These are phyloP conservation scores for Sebastes cheni DNA, from an alignment of 2,797 vertebrate species.

Conservation along the genomic window DNA sequence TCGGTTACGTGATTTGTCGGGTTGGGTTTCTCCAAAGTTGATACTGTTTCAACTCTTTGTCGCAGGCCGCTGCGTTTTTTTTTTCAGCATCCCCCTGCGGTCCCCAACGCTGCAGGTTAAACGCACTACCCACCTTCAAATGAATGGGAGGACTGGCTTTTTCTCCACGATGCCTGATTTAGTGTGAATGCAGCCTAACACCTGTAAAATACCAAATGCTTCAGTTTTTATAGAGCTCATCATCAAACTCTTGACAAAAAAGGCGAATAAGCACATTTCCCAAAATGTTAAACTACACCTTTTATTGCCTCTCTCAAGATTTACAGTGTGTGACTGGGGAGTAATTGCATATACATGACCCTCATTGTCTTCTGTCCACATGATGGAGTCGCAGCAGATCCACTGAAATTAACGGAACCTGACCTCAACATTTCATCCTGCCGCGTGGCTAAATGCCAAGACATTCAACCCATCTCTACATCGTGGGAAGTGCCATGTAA, in stretches of 20 bases:
- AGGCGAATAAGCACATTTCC: background rate
- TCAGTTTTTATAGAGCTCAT: background rate
- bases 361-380: background rate
- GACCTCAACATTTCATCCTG: slow-evolving; percentile 48
- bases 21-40: no score
- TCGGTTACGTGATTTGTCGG: no score
- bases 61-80: no score
- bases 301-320: background rate
- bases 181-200: background rate
- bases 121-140: background rate
- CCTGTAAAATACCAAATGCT: background rate
- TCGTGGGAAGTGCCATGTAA: slow-evolving; percentile 40
- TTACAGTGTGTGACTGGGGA: slow-evolving; percentile 2
- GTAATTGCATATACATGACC: slow-evolving; percentile 6
- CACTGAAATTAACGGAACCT: slow-evolving; percentile 34
- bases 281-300: background rate
- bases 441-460: slow-evolving; percentile 55
- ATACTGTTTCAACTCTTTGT: no score
- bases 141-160: background rate
- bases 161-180: background rate
- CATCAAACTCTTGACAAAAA: background rate
- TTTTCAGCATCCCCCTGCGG: background rate
- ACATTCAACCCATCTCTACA: slow-evolving; percentile 45
- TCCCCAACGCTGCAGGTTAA: rapidly evolving
- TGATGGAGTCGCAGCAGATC: background rate